Evolutionary conservation across 2,888 invertebrate genomes (phyloP).

Genomic region (Noctua janthina): DNA sequence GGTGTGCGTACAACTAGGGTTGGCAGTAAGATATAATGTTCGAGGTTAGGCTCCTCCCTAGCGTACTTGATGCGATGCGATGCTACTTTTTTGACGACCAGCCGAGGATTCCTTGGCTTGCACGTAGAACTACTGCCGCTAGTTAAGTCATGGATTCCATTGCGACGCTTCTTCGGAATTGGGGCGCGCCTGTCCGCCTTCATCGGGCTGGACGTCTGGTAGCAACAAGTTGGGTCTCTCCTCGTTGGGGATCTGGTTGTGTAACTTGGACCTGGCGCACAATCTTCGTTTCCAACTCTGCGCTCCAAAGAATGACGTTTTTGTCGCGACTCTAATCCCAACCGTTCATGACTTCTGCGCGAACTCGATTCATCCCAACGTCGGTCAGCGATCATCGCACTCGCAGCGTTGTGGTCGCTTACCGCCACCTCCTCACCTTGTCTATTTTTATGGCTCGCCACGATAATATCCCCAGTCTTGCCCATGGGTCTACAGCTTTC

Average conservation of each 20-base stretch:
- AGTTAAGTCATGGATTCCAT: conserved; percentile 67
- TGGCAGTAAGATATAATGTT: conserved; percentile 85
- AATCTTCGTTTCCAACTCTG: conserved; percentile 73
- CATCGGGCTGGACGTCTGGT: conserved; percentile 75
- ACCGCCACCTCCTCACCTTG: conserved; percentile 75
- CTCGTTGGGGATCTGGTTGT: conserved; percentile 69
- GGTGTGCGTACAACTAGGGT: conserved; percentile 86
- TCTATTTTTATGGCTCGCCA: conserved; percentile 85
- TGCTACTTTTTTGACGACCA: conserved; percentile 81
- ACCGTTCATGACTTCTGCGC: conserved; percentile 78
- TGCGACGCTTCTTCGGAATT: conserved; percentile 48
- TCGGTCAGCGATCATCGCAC: conserved; percentile 72
- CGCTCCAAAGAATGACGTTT: conserved; percentile 66
- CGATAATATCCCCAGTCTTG: conserved; percentile 88
- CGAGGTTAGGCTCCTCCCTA: conserved; percentile 82
- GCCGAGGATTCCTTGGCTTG: conserved; percentile 77
- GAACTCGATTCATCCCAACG: conserved; percentile 71
- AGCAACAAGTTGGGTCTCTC: conserved; percentile 82
- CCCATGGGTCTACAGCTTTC: conserved; percentile 84
- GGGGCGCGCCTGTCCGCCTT: conserved; percentile 66
- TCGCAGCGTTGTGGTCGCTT: conserved; percentile 77
- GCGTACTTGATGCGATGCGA: conserved; percentile 73
- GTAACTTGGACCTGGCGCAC: conserved; percentile 83
- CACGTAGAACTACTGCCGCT: conserved; percentile 77
- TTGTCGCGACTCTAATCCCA: conserved; percentile 70